Evolutionary conservation across 2,888 invertebrate species (phyloP).

Genomic region (Argyra leucocephala): DNA sequence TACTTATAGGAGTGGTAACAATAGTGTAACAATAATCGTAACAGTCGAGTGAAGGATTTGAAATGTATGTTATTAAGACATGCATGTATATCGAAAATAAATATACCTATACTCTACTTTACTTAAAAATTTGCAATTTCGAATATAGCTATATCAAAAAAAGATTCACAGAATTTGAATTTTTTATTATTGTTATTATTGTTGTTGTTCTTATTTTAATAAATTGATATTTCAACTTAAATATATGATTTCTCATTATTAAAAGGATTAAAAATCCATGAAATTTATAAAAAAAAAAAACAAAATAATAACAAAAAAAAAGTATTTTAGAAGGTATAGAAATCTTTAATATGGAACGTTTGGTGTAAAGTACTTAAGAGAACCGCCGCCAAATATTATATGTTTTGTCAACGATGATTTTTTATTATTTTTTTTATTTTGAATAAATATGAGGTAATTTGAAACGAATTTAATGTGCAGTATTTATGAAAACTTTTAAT

Average conservation of each 20-base stretch:
- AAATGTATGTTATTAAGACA: too few species aligned
- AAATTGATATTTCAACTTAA: constrained; percentile 4
- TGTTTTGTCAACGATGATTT: not conserved
- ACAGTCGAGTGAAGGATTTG: too few species aligned
- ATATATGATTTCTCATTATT: constrained; percentile 6
- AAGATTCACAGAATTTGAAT: too few species aligned
- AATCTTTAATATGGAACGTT: not conserved
- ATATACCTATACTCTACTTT: too few species aligned
- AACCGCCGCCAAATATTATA: not conserved
- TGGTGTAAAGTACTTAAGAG: not conserved
- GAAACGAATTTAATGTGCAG: not conserved
- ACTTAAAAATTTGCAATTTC: too few species aligned
- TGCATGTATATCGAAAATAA: too few species aligned
- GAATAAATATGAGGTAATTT: not conserved
- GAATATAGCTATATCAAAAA: too few species aligned
- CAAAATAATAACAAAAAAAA: not conserved
- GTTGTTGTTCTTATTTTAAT: too few species aligned
- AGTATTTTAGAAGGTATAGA: not conserved
- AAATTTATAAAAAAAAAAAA: not conserved
- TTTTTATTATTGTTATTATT: too few species aligned
- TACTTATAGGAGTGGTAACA: too few species aligned
- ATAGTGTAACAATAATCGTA: too few species aligned
- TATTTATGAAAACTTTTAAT: not conserved
- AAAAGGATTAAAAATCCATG: constrained; percentile 6
- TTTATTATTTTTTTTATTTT: not conserved